These are phyloP conservation scores for Stylophora pistillata DNA, from an alignment of 64 coral and sea anemone species.

Conservation along the genomic window DNA sequence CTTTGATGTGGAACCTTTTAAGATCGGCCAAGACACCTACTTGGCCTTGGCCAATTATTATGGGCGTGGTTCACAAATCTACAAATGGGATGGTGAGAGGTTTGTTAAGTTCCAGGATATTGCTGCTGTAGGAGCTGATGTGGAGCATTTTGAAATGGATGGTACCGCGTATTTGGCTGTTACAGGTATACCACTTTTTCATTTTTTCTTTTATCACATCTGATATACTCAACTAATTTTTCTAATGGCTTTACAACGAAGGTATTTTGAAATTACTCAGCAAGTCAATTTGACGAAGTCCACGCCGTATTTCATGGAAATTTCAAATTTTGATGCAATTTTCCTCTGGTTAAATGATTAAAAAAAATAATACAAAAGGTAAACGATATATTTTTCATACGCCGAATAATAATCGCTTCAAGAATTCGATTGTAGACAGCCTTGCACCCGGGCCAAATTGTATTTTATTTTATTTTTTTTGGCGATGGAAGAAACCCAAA, in stretches of 20 bases:
- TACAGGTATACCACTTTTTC: constrained; percentile 44
- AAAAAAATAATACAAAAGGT: too few species aligned
- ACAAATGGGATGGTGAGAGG: constrained; percentile 80
- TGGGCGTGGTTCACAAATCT: constrained; percentile 68
- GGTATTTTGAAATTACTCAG: too few species aligned
- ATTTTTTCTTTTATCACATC: background rate
- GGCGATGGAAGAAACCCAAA: background rate
- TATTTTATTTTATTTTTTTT: background rate
- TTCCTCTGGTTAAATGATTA: too few species aligned
- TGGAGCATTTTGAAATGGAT: constrained; percentile 78
- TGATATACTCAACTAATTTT: background rate
- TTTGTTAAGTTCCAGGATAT: constrained; percentile 88
- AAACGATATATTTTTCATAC: too few species aligned
- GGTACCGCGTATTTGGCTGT: constrained; percentile 72
- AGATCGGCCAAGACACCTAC: constrained; percentile 58
- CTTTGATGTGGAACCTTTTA: constrained; percentile 82
- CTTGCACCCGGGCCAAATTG: too few species aligned
- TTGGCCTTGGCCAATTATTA: constrained; percentile 73
- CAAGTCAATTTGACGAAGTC: too few species aligned
- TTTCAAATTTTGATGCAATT: too few species aligned
- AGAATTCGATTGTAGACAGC: too few species aligned
- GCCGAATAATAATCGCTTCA: too few species aligned
- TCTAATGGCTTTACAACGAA: too few species aligned
- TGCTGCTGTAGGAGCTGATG: constrained; percentile 68
- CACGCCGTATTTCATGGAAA: too few species aligned